A percentile compares a stretch with the other conserved stretches of the same genome.
These are phyloP conservation scores for Panzeria rudis DNA, from an alignment of 2,888 invertebrate genomes.

Conservation along the genomic window DNA sequence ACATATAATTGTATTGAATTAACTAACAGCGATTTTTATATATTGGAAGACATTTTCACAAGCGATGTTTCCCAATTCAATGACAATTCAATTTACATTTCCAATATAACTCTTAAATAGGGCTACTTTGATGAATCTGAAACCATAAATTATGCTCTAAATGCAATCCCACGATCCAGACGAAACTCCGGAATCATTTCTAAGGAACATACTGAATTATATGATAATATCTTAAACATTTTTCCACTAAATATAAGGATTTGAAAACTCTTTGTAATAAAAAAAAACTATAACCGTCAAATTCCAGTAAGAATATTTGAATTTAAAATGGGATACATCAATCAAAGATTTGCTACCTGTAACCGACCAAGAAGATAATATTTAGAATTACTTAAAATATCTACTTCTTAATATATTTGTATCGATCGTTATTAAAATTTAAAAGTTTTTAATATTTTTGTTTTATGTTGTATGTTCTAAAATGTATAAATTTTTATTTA, in stretches of 20 bases:
- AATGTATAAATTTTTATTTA: conserved; percentile 7
- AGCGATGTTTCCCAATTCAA: too few species aligned
- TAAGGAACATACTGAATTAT: too few species aligned
- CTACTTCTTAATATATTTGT: too few species aligned
- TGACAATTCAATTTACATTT: too few species aligned
- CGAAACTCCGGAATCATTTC: neutral
- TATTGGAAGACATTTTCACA: too few species aligned
- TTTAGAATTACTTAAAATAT: conserved; percentile 28
- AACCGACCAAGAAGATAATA: conserved; percentile 51
- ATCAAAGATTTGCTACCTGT: conserved; percentile 48
- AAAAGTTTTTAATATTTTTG: conserved; percentile 6
- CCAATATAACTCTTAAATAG: conserved; percentile 42
- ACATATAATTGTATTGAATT: too few species aligned
- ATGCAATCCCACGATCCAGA: too few species aligned
- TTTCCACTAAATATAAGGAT: conserved; percentile 40
- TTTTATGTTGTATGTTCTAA: neutral
- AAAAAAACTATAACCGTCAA: too few species aligned
- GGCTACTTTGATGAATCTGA: conserved; percentile 40
- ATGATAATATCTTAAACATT: conserved; percentile 41
- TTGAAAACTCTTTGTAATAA: conserved; percentile 12
- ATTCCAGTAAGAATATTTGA: conserved; percentile 49
- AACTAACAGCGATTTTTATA: too few species aligned
- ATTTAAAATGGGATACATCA: conserved; percentile 45
- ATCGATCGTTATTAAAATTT: too few species aligned
- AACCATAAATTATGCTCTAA: too few species aligned